Conservation (phyloP, 2,113 vertebrate species). For the Gadus chalcogrammus region DNA sequence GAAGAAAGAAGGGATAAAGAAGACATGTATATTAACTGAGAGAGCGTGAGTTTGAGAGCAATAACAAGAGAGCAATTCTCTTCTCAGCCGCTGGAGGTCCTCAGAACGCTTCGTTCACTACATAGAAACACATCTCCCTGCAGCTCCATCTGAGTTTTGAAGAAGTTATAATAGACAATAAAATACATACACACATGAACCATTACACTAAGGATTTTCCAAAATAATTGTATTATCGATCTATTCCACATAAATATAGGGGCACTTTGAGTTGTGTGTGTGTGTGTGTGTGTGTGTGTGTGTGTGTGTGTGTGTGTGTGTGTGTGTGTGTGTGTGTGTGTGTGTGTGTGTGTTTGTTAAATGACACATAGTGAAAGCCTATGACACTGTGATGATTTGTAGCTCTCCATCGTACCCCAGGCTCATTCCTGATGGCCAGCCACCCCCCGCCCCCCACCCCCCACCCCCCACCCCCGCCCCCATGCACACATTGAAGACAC, state of each 20-base stretch:
- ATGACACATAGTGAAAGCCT: conserved; percentile 25
- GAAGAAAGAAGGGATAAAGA: too few species aligned
- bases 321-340: too few species aligned
- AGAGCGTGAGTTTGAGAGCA: too few species aligned
- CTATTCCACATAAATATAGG: not conserved
- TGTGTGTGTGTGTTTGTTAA: not conserved
- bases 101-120: conserved; percentile 3
- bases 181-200: not conserved
- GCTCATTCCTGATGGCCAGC: conserved; percentile 34
- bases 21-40: not conserved
- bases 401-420: conserved; percentile 6
- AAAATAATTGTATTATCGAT: too few species aligned
- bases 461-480: conserved; percentile 1
- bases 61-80: too few species aligned
- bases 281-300: not conserved
- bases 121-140: not conserved
- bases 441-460: not conserved
- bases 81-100: conserved; percentile 22
- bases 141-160: not conserved
- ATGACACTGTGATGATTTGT: conserved; percentile 36
- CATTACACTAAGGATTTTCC: too few species aligned
- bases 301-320: too few species aligned
- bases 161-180: not conserved
- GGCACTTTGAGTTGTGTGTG: too few species aligned
- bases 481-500: conserved; percentile 2